phyloP scores from a whole-genome alignment of 2,113 vertebrate species.

The Cryptomyrus ogoouensis region DNA sequence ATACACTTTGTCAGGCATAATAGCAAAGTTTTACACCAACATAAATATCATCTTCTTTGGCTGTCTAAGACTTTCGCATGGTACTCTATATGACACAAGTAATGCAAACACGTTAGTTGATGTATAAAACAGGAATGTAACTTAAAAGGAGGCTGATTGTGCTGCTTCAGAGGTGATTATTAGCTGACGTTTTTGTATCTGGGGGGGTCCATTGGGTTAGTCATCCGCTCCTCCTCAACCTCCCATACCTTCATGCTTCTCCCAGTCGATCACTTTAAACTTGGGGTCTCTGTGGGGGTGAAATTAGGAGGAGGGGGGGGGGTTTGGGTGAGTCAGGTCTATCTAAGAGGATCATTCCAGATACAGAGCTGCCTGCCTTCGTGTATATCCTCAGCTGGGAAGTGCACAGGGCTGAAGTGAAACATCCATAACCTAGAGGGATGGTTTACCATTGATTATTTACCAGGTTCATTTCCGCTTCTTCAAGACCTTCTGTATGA shows the following conservation, averaged over 20 bases:
- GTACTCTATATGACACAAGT: neutral
- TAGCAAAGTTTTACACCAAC: neutral
- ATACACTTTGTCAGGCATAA: too few species aligned
- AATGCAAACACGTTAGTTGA: neutral
- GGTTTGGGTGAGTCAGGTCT: neutral
- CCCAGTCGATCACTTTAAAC: neutral
- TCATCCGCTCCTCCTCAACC: neutral
- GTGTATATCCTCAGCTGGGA: neutral
- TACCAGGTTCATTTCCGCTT: slow-evolving; percentile 20
- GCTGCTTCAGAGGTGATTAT: neutral
- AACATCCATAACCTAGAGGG: neutral
- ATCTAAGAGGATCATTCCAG: neutral
- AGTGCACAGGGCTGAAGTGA: neutral
- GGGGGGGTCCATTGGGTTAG: neutral
- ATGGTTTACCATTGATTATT: neutral
- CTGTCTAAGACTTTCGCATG: neutral
- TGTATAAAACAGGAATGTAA: neutral
- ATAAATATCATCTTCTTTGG: neutral
- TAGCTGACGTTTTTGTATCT: neutral
- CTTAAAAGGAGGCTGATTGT: neutral
- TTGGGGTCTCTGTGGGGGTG: neutral
- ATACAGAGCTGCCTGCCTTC: neutral
- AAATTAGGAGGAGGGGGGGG: neutral
- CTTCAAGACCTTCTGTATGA: slow-evolving; percentile 50
- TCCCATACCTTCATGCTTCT: neutral